Percentiles rank a stretch among this genome's conserved stretches.
These are phyloP conservation scores for Cepaea hortensis DNA, from an alignment of 2,888 invertebrate genomes.

Conservation along the genomic window DNA sequence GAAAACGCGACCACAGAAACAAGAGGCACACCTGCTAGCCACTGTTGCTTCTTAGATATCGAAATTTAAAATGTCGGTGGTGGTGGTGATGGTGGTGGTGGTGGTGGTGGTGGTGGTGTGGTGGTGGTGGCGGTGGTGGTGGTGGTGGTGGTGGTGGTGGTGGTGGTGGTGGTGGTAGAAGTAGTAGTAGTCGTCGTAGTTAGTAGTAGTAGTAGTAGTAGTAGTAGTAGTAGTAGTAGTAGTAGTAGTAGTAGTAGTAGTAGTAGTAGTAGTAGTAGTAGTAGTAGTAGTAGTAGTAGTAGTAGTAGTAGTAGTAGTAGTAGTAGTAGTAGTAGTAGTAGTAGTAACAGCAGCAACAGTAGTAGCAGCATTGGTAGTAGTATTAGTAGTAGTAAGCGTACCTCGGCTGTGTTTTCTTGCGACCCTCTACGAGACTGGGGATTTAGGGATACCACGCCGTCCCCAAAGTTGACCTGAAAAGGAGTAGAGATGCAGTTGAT, in stretches of 20 bases:
- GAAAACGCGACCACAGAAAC: too few relatives aligned
- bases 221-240: not conserved
- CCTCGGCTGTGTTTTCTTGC: conserved; percentile 26
- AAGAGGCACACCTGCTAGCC: too few relatives aligned
- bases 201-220: conserved; percentile 8
- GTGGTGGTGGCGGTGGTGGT: too few relatives aligned
- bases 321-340: conserved; percentile 31
- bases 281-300: conserved; percentile 1
- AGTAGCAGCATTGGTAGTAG: not conserved
- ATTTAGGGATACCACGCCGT: conserved; percentile 4
- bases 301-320: conserved; percentile 29
- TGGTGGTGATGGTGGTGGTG: too few relatives aligned
- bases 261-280: not conserved
- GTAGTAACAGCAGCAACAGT: conserved; percentile 6
- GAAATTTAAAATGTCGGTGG: too few relatives aligned
- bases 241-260: not conserved
- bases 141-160: too few relatives aligned
- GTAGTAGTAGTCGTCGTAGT: too few relatives aligned
- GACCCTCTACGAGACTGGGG: not conserved
- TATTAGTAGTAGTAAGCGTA: not conserved
- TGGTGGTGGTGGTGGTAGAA: too few relatives aligned
- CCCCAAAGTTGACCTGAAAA: conserved; percentile 26
- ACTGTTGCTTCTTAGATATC: too few relatives aligned
- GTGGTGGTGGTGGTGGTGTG: too few relatives aligned
- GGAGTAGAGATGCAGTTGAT: not conserved